These are phyloP conservation scores for Zosterops lateralis DNA, from an alignment of 2,113 vertebrate genomes.

Conservation along the genomic window DNA sequence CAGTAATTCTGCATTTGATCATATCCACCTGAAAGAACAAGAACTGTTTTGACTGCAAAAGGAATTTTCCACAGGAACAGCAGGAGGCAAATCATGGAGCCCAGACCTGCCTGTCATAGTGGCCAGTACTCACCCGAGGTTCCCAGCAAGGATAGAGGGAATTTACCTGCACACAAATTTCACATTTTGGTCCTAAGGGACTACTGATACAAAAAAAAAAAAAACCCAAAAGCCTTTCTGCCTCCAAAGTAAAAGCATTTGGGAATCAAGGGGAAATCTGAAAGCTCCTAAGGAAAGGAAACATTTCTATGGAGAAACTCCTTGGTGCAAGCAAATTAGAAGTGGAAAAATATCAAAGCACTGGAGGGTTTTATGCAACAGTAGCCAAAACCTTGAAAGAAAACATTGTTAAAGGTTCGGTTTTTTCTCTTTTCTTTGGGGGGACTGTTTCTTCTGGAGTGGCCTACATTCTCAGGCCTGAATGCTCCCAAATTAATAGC, in stretches of 20 bases:
- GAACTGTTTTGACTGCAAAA: background rate
- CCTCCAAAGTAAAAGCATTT: background rate
- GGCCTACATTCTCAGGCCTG: slow-evolving; percentile 53
- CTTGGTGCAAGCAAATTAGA: background rate
- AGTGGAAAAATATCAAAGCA: slow-evolving; percentile 56
- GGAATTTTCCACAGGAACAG: background rate
- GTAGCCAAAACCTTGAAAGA: slow-evolving; percentile 61
- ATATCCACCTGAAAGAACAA: background rate
- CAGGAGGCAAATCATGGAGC: background rate
- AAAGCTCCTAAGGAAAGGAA: slow-evolving; percentile 16
- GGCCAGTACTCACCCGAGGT: fast-evolving
- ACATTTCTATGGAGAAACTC: slow-evolving; percentile 37
- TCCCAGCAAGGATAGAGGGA: background rate
- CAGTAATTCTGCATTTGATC: background rate
- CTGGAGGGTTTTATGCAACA: slow-evolving; percentile 40
- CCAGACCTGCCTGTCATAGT: background rate
- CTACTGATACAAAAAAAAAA: background rate
- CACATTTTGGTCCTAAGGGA: background rate
- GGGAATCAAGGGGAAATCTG: background rate
- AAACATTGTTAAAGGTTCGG: slow-evolving; percentile 65
- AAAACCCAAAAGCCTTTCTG: background rate
- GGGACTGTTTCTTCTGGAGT: slow-evolving; percentile 50
- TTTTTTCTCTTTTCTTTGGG: slow-evolving; percentile 47
- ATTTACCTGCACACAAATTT: background rate
- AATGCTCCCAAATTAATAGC: slow-evolving; percentile 83